Percentiles rank a stretch among this genome's conserved stretches.
phyloP scores from a whole-genome alignment of 2,113 vertebrate species.

The Cyphomyrus discorhynchus region DNA sequence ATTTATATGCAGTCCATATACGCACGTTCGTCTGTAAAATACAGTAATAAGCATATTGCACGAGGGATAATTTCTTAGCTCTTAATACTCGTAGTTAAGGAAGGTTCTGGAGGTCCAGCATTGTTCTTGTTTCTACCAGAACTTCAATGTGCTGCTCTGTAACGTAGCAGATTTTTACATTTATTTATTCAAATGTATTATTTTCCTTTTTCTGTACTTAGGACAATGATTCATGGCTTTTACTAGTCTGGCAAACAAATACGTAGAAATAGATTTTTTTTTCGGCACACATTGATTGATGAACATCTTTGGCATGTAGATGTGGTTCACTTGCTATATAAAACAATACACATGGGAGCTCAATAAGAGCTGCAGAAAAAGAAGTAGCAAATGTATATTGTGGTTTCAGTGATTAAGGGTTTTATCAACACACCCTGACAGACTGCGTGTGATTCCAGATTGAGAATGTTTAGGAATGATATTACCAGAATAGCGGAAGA shows the following conservation, averaged over 20 bases:
- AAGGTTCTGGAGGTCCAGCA: background rate
- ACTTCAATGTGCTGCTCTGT: background rate
- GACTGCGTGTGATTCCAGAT: conserved; percentile 42
- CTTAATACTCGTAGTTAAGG: background rate
- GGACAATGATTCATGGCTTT: background rate
- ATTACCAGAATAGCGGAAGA: conserved; percentile 42
- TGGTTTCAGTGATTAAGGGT: conserved; percentile 57
- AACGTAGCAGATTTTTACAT: background rate
- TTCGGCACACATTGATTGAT: background rate
- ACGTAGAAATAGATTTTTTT: background rate
- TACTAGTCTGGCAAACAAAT: conserved; percentile 4
- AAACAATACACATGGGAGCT: background rate
- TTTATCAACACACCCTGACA: conserved; percentile 56
- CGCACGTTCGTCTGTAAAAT: background rate
- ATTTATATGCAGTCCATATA: background rate
- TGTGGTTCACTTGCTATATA: background rate
- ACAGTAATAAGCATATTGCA: background rate
- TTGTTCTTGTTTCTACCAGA: background rate
- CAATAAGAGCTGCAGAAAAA: background rate
- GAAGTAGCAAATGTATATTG: conserved; percentile 35
- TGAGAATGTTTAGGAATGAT: conserved; percentile 45
- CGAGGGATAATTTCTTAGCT: too few species aligned
- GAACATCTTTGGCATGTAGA: background rate
- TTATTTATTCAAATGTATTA: background rate
- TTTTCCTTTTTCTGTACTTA: background rate